These are phyloP conservation scores for Malurus splendens DNA, from an alignment of 2,797 vertebrate genomes.

Conservation along the genomic window DNA sequence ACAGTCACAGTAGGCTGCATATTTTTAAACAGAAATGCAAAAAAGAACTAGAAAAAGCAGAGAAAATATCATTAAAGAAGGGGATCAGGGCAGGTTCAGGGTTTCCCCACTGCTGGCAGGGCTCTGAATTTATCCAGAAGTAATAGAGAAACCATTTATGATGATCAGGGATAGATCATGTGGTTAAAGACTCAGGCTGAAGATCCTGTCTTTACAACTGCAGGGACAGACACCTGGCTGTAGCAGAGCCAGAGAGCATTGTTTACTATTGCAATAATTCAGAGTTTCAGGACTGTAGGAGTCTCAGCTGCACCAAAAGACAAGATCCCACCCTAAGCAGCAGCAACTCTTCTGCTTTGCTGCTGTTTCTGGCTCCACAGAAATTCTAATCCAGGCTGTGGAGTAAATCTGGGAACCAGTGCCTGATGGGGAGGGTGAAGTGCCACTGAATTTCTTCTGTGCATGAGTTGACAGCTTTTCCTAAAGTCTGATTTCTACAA, in stretches of 20 bases:
- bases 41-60: neutral
- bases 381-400: neutral
- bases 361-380: neutral
- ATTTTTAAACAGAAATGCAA: neutral
- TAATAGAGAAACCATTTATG: neutral
- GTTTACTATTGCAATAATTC: neutral
- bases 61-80: neutral
- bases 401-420: neutral
- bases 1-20: neutral
- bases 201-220: neutral
- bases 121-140: neutral
- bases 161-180: neutral
- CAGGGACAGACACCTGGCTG: neutral
- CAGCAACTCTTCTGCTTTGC: neutral
- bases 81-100: neutral
- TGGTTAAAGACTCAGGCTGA: neutral
- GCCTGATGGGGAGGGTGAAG: neutral
- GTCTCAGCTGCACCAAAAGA: neutral
- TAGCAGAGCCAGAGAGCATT: neutral
- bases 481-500: slow-evolving; percentile 15
- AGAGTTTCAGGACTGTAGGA: neutral
- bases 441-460: neutral
- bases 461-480: neutral
- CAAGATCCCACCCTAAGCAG: neutral
- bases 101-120: neutral